Evolutionary conservation across 2,113 vertebrate genomes (phyloP), one percentile per base, ranked within the genome.

Genomic region (Epinephelus lanceolatus): DNA sequence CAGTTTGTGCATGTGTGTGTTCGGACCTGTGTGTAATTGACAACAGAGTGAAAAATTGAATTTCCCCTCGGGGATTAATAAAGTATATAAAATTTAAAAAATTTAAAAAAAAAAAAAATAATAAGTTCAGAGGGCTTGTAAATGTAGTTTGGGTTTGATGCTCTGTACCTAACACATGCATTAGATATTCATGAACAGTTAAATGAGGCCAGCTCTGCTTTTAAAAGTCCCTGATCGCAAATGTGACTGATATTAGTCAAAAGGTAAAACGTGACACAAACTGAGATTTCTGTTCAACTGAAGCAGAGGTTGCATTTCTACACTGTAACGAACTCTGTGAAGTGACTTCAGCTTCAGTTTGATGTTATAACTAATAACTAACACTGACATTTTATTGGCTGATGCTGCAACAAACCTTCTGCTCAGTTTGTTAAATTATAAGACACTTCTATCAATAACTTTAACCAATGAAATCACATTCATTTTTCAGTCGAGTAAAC

Each of bases 181-280:
- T 60, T 27, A 47, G 47, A 71, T 19, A 47, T 19, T 62, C 49
- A 70, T 15, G 27, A 62, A 17, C 21, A 66, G 27, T 79, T 68
- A 68, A 81, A 79, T 30, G 52, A 76, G 61, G 65, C 69, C 71
- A 49, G 49, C 62, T 30, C 62, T 33, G 23, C 23, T 47, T n/a
- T 51, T 30, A 33, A 49, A n/a, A 30, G 5, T 17, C 55, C 40
- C 27, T 10, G 18, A 73, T 53, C 47, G 57, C 23, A 65, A 33
- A 69, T 49, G 65, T n/a, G 67, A 73, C 81, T 81, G 55, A 56
- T 19, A 83, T 79, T 73, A 88, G 83, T 92, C 86, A 89, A 77
- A 77, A 70, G 53, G 71, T 71, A 73, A 53, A 76, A 78, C 0
- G 8, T 81, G 88, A 91, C 86, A 80, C 89, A 86, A 82, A 90